Conservation (phyloP, 2,888 invertebrate genomes). For the Onthophagus sagittarius region DNA sequence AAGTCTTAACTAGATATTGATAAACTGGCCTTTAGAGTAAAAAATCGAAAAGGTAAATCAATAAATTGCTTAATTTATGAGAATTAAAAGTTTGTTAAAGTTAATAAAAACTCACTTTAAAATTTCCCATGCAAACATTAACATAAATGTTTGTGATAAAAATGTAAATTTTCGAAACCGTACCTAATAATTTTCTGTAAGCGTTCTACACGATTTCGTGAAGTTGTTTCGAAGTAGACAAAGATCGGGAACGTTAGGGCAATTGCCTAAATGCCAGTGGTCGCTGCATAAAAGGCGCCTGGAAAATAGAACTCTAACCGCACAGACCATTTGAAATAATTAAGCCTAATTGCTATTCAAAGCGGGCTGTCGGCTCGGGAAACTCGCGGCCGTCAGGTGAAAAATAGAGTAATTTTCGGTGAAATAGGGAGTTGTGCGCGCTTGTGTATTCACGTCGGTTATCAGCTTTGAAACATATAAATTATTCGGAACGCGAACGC, state of each 20-base stretch:
- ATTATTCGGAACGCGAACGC: constrained; percentile 19
- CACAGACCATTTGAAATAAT: constrained; percentile 22
- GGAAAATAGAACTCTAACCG: constrained; percentile 13
- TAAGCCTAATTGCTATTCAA: constrained; percentile 24
- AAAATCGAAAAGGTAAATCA: too few relatives aligned
- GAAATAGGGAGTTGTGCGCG: constrained; percentile 22
- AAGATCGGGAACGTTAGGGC: not conserved
- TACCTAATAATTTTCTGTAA: not conserved
- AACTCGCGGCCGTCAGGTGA: constrained; percentile 18
- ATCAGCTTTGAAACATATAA: constrained; percentile 25
- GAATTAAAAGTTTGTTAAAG: too few relatives aligned
- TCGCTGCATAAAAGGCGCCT: not conserved
- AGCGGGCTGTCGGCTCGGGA: constrained; percentile 15
- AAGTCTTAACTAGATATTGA: too few relatives aligned
- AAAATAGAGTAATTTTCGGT: constrained; percentile 24
- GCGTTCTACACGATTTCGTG: not conserved
- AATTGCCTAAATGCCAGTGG: constrained; percentile 3
- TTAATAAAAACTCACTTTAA: too few relatives aligned
- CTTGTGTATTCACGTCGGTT: constrained; percentile 26
- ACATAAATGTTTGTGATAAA: not conserved
- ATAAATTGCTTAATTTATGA: too few relatives aligned
- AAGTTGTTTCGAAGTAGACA: not conserved
- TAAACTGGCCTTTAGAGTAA: too few relatives aligned
- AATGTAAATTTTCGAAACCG: not conserved
- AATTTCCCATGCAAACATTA: not conserved